Evolutionary conservation across 2,888 invertebrate genomes (phyloP), one percentile per base, ranked within the genome.

Genomic region (Electrophaes corylata): DNA sequence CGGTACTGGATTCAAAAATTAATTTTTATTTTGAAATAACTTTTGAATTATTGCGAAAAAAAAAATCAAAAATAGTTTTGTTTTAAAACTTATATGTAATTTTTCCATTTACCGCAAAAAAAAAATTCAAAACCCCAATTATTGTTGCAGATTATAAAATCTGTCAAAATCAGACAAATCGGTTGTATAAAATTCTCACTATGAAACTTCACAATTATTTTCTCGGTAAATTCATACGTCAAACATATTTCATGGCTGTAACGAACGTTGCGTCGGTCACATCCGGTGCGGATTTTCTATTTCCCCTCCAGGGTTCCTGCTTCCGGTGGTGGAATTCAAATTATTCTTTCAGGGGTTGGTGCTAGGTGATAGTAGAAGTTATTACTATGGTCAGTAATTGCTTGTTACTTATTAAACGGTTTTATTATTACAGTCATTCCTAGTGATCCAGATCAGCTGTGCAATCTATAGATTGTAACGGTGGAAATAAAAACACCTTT

Each of bases 231-330:
- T 70, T 67, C 70, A 65, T 66, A 70, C 69, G 62, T 69, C 72
- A 63, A 62, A 69, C 70, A 70, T 78, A 77, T 77, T 55, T 78
- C 75, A 76, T 75, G 75, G 67, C 72, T 70, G 64, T 75, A 69
- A 64, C 73, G 73, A 81, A 84, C 83, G 48, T 81, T 83, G 81
- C 68, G 76, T 71, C 73, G 71, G 74, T 78, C 77, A 77, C 83
- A 78, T 85, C 86, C 85, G 80, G 76, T 69, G 71, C 70, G 76
- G 78, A 75, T 83, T 81, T 83, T 79, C 84, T 81, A 85, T 85
- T 85, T 86, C 83, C 85, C 76, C 70, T 54, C 73, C 71, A 73
- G 76, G 77, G 55, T 47, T 43, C 73, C 72, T 72, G 72, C 79
- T 79, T 85, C 85, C 86, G 75, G 69, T 56, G 55, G 58, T 55